Evolutionary conservation across 2,797 vertebrate species (phyloP), one percentile per base, ranked within the genome.

Genomic region (Apogon hyalosoma): DNA sequence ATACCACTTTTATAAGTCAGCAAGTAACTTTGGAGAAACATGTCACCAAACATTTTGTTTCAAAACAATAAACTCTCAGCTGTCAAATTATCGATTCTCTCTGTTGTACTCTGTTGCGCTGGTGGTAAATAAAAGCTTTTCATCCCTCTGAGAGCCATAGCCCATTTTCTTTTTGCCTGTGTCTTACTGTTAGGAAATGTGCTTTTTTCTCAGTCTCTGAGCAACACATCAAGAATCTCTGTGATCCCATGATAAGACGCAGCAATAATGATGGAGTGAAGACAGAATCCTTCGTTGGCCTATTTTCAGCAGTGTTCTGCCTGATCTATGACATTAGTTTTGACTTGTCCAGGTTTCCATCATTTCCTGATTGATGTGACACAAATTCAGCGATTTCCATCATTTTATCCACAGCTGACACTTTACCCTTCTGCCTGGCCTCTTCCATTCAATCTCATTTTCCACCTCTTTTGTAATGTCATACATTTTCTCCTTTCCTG

Each of bases 311-410:
- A 10, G 6, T 19, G 14, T n/a, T 18, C 54, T 39, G 66, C 51
- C 14, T 83, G 78, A 84, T 88, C 69, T 74, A 68, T 73, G 69
- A 63, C 61, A 59, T 65, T 56, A 12, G 52, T 69, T 79, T 77
- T 61, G 47, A 63, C 47, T 65, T 72, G 56, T 68, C 63, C 36
- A 48, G 55, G 46, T 69, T 74, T 50, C 19, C 11, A 51, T 18
- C 19, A 12, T 51, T 61, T 48, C 57, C 50, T 86, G 77, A 84
- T 21, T 49, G 64, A 85, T 79, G 72, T 65, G 55, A 42, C 21
- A 39, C 39, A 60, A 62, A 51, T 69, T 65, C 69, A 19, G 49
- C 51, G 40, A 63, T 60, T 46, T 48, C 60, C 47, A 46, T 45
- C 36, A 40, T 67, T 62, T 62, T 36, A 41, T 46, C 47, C 68